Evolutionary conservation across 2,797 vertebrate species (phyloP).

Genomic region (Harpagifer antarcticus): DNA sequence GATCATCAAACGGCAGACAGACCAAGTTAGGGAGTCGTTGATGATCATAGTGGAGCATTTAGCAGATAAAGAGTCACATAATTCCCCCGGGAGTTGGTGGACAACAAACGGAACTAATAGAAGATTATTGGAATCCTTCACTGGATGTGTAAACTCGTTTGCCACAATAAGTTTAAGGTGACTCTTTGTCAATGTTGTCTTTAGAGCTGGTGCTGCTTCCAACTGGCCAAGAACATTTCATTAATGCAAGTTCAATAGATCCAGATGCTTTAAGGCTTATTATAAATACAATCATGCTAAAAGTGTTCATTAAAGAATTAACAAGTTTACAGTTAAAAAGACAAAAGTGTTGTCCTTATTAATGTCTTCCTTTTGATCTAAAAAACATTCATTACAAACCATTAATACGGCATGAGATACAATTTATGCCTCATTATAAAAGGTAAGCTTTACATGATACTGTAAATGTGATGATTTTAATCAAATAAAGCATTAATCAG

Average conservation of each 20-base stretch:
- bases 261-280: not conserved
- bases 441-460: not conserved
- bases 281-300: too few species aligned
- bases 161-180: not conserved
- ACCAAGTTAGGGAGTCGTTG: not conserved
- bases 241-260: not conserved
- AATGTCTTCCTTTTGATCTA: not conserved
- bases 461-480: not conserved
- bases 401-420: not conserved
- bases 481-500: not conserved
- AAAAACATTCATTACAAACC: slow-evolving; percentile 5
- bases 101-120: not conserved
- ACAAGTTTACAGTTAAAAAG: not conserved
- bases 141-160: not conserved
- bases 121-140: not conserved
- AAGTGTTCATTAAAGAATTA: not conserved
- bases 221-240: not conserved
- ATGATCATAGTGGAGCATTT: slow-evolving; percentile 6
- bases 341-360: not conserved
- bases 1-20: not conserved
- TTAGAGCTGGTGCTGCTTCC: not conserved
- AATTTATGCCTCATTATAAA: not conserved
- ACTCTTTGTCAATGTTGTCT: not conserved
- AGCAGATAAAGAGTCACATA: not conserved
- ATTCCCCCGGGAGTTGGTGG: not conserved